Evolutionary conservation across 2,888 invertebrate species (phyloP), one percentile per base, ranked within the genome.

Genomic region (Alentia gelatinosa): DNA sequence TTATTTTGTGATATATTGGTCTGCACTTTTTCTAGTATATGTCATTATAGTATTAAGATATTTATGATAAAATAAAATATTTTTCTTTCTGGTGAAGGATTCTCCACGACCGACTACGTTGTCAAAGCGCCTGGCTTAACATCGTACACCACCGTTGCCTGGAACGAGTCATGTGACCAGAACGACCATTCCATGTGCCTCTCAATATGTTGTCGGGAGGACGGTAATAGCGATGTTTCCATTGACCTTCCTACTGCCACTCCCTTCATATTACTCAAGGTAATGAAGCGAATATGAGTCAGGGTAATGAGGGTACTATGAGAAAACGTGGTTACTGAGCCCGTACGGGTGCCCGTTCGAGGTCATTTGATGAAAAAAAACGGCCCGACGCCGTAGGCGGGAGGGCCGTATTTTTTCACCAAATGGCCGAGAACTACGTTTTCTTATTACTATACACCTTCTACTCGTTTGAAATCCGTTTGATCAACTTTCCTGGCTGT

Each of bases 231-330:
- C 23, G 83, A 39, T n/a, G 37, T 19, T 23, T 12, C 23, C 7
- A 68, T 68, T 1, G 39, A 23, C 39, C 83, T 83, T 19, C 83
- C 83, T 12, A 83, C 83, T n/a, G 37, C n/a, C 15, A 15, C 39
- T 26, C 83, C 83, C 23, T 83, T 83, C 37, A n/a, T 83, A 7
- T 83, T 83, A 83, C 40, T 83, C 19, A 7, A 83, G 83, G 83
- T 83, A 23, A 40, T n/a, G n/a, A 47, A n/a, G n/a, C n/a, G n/a
- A n/a, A n/a, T n/a, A n/a, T n/a, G n/a, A n/a, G n/a, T n/a, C n/a
- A n/a, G n/a, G n/a, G n/a, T n/a, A n/a, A n/a, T n/a, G n/a, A n/a
- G n/a, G n/a, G n/a, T n/a, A n/a, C n/a, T n/a, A n/a, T n/a, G n/a
- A n/a, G n/a, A n/a, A n/a, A n/a, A n/a, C n/a, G n/a, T n/a, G n/a